Evolutionary conservation across 2,888 invertebrate species (phyloP), one percentile per base, ranked within the genome.

Genomic region (Xylota segnis): DNA sequence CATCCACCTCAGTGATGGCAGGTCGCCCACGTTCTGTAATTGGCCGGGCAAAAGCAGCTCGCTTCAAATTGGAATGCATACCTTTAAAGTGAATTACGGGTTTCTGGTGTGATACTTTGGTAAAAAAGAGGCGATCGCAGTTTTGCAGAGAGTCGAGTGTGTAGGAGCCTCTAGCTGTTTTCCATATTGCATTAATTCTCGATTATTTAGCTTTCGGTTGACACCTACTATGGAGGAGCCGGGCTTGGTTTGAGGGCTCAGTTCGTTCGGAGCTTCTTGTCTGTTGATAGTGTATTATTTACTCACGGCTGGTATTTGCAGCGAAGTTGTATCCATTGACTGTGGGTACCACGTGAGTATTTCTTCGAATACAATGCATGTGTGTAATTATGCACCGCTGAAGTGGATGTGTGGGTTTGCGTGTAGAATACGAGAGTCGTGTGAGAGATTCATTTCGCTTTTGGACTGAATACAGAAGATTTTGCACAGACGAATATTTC

Each of bases 151-250:
- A 18, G 12, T 12, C 63, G 45, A 50, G 29, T 70, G 50, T 50
- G 54, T 66, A 47, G 37, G 47, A n/a, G 47, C 65, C 79, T 16
- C 34, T 10, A 45, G 52, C 70, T 70, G 59, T 52, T 84, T 84
- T 84, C 81, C 74, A 83, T 83, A 63, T 56, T 74, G 83, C 81
- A 81, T 84, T 84, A 84, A 84, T 84, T 79, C 70, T 75, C 79
- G 74, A 84, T 79, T 84, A 81, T 84, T 84, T 75, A 71, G 66
- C 70, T 70, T 71, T 81, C 27, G 43, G 74, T 75, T 84, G 84
- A 84, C 84, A 84, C 81, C 84, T 84, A 84, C 84, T 59, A 59
- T 75, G 70, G 68, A 27, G 65, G 66, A 59, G 63, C 37, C 18
- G n/a, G 34, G 16, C 23, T 70, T 68, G 59, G 16, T 45, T 43